These are phyloP conservation scores for Lophotriccus pileatus DNA, from an alignment of 2,797 vertebrate species.

Conservation along the genomic window DNA sequence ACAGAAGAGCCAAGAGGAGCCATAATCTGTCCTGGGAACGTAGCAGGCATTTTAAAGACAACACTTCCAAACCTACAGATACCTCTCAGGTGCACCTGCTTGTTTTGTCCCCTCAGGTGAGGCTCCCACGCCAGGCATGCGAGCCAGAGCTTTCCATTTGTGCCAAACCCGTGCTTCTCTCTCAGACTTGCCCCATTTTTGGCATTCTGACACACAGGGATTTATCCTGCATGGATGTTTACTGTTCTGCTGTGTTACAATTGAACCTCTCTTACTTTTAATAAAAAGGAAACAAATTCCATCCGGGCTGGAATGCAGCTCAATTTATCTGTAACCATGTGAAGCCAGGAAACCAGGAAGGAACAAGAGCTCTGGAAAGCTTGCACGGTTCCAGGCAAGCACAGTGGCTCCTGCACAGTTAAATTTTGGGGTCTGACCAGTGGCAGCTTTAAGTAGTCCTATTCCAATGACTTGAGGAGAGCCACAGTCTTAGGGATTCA, in stretches of 20 bases:
- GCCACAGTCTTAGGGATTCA: background rate
- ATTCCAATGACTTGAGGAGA: background rate
- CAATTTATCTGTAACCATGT: background rate
- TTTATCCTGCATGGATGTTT: constrained; percentile 26
- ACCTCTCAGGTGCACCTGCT: background rate
- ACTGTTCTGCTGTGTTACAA: background rate
- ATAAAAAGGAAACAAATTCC: constrained; percentile 51
- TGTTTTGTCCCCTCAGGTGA: background rate
- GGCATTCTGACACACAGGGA: background rate
- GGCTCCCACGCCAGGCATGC: accelerated
- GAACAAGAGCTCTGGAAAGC: background rate
- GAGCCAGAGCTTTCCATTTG: background rate
- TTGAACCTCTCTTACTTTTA: constrained; percentile 44
- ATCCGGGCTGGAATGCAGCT: background rate
- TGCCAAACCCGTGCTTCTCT: background rate
- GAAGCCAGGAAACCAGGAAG: background rate
- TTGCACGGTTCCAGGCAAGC: background rate
- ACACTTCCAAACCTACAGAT: background rate
- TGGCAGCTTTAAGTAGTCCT: background rate
- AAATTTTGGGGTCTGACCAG: background rate
- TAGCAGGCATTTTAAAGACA: background rate
- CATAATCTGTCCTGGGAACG: accelerated
- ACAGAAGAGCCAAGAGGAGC: background rate
- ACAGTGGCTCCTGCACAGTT: background rate
- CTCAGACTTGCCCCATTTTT: background rate